phyloP scores from a whole-genome alignment of 2,797 vertebrate genomes.

The Epinephelus coioides region DNA sequence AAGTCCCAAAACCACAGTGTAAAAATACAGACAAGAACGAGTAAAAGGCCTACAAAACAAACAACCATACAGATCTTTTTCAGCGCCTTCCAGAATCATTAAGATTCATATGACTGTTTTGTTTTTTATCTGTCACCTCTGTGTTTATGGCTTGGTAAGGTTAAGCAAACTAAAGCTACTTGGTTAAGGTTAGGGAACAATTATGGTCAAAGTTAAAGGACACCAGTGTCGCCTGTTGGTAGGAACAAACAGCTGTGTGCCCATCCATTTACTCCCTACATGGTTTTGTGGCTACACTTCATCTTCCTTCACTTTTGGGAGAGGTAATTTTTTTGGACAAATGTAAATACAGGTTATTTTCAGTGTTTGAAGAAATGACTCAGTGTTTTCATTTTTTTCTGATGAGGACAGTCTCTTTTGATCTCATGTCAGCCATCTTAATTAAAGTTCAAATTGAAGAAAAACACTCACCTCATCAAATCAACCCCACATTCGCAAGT shows the following conservation, averaged over 20 bases:
- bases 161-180: not conserved
- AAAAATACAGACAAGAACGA: not conserved
- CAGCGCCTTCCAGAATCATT: not conserved
- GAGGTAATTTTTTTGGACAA: not conserved
- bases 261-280: not conserved
- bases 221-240: not conserved
- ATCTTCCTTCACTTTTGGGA: not conserved
- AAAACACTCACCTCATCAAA: not conserved
- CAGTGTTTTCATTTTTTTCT: not conserved
- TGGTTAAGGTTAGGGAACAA: not conserved
- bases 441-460: not conserved
- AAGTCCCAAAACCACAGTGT: no score
- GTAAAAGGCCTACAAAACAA: not conserved
- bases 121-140: not conserved
- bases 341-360: not conserved
- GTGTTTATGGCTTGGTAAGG: not conserved
- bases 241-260: not conserved
- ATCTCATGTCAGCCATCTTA: not conserved
- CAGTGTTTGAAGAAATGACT: not conserved
- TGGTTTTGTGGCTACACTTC: not conserved
- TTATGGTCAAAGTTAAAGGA: not conserved
- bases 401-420: not conserved
- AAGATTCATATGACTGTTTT: not conserved
- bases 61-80: no score
- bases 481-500: not conserved